These are phyloP conservation scores for Aleadryas rufinucha DNA, from an alignment of 2,113 vertebrate species.

Conservation along the genomic window DNA sequence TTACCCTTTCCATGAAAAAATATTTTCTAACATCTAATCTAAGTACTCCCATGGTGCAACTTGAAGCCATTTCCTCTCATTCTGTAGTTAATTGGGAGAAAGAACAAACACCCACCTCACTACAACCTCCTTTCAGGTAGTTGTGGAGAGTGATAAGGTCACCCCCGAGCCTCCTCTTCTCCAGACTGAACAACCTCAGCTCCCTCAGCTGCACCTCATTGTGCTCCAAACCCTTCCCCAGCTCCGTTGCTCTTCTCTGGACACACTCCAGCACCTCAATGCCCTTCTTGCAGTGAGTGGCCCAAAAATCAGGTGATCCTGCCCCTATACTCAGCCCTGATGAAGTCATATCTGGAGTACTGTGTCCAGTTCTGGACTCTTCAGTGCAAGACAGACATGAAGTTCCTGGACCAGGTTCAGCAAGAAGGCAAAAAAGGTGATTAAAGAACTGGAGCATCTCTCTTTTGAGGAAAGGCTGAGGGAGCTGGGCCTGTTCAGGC, in stretches of 20 bases:
- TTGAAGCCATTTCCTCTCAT: background rate
- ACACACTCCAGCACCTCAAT: too few relatives aligned
- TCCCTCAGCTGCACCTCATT: background rate
- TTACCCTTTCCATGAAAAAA: background rate
- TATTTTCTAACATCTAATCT: background rate
- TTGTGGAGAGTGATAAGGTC: background rate
- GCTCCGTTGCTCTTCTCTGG: background rate
- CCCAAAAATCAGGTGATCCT: background rate
- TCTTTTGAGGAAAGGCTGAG: background rate
- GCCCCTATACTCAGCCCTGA: fast-evolving
- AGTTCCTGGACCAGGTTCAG: background rate
- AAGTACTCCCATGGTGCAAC: background rate
- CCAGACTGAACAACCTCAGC: background rate
- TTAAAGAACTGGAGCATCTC: background rate
- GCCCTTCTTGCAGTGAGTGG: background rate
- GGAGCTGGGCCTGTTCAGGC: background rate
- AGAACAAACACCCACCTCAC: background rate
- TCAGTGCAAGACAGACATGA: background rate
- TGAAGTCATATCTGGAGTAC: too few relatives aligned
- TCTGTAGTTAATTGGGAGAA: background rate
- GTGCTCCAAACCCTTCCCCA: background rate
- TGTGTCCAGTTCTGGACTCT: background rate
- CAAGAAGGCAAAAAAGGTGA: background rate
- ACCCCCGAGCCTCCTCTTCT: background rate
- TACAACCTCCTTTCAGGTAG: background rate